These are phyloP conservation scores for Timandra comae DNA, from an alignment of 2,888 invertebrate species.

Conservation along the genomic window DNA sequence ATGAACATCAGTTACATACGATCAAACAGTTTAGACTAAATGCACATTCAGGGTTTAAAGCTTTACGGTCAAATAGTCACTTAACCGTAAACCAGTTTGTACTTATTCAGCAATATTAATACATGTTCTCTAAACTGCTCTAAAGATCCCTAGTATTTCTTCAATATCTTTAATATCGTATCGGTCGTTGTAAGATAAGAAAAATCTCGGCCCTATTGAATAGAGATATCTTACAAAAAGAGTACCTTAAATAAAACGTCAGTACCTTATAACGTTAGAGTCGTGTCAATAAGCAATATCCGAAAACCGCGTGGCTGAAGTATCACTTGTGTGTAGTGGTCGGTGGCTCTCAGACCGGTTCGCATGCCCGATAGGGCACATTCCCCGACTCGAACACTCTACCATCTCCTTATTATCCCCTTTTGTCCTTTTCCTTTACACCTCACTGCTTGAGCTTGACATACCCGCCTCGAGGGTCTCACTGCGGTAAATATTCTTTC, in stretches of 20 bases:
- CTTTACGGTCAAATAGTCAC: no score
- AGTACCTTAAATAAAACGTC: constrained; percentile 11
- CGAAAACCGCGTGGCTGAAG: constrained; percentile 20
- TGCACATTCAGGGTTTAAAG: no score
- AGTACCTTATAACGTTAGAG: neutral
- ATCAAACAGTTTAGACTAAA: no score
- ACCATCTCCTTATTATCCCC: constrained; percentile 47
- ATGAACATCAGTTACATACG: no score
- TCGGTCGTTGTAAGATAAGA: no score
- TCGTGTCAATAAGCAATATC: constrained; percentile 25
- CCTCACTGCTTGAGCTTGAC: constrained; percentile 34
- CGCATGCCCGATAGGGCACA: constrained; percentile 52
- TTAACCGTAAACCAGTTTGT: no score
- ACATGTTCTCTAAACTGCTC: no score
- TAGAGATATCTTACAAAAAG: no score
- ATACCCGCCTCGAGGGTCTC: constrained; percentile 15
- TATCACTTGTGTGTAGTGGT: constrained; percentile 17
- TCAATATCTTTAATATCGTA: no score
- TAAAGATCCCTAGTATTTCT: no score
- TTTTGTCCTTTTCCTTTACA: constrained; percentile 54
- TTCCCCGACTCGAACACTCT: constrained; percentile 41
- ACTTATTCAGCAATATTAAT: no score
- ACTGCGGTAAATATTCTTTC: constrained; percentile 2
- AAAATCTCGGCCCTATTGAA: no score
- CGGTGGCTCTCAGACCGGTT: constrained; percentile 30